Conservation (phyloP, 2,113 vertebrate genomes). For the Plecturocebus donacophilus region DNA sequence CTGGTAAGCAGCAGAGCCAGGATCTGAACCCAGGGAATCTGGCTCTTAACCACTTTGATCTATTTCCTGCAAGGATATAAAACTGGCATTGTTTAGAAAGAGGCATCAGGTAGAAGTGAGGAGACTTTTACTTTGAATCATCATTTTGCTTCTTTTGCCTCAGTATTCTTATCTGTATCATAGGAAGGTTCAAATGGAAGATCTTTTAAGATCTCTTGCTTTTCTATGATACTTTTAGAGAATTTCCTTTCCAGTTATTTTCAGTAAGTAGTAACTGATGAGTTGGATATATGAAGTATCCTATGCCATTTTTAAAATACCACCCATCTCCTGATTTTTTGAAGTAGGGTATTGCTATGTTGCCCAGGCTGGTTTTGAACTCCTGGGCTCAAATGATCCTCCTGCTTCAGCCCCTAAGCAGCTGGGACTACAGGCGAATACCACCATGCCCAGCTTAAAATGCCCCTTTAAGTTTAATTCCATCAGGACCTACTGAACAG, state of each 20-base stretch:
- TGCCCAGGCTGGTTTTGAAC: neutral
- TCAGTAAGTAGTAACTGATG: neutral
- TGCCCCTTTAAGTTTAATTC: slow-evolving; percentile 27
- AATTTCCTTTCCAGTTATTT: slow-evolving; percentile 15
- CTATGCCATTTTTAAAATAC: neutral
- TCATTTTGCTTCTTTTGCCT: neutral
- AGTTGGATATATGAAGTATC: slow-evolving; percentile 1
- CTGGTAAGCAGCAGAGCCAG: neutral
- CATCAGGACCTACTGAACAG: neutral
- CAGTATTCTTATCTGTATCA: neutral
- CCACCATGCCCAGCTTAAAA: neutral
- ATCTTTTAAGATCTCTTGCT: neutral
- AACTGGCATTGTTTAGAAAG: neutral
- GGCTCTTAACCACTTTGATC: neutral
- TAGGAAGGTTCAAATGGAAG: neutral
- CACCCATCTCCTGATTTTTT: neutral
- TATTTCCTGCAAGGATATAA: neutral
- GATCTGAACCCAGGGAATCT: neutral
- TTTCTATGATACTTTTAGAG: neutral
- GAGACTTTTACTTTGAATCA: neutral
- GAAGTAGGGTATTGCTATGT: neutral
- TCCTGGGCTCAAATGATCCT: neutral
- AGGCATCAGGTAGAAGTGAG: neutral
- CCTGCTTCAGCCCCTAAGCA: neutral
- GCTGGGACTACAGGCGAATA: neutral